These are phyloP conservation scores for Danio albolineatus DNA, from an alignment of 2,797 vertebrate species.

Conservation along the genomic window DNA sequence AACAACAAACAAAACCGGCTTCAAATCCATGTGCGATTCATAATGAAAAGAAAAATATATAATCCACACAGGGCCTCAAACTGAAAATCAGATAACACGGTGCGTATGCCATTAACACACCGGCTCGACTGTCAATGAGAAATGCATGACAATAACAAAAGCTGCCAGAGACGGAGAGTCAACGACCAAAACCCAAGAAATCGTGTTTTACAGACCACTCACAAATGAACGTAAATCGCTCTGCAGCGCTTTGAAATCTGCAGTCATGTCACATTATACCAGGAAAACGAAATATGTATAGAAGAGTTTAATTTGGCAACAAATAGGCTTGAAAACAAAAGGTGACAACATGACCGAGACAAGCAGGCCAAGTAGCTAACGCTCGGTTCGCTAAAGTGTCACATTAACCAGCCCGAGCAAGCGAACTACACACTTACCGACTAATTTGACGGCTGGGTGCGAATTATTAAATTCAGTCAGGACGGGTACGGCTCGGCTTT, in stretches of 20 bases:
- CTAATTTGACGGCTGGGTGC: constrained; percentile 28
- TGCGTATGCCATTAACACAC: background rate
- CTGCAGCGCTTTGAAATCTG: background rate
- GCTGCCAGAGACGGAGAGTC: constrained; percentile 10
- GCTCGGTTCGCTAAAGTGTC: constrained; percentile 38
- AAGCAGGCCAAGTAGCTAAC: constrained; percentile 47
- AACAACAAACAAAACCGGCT: background rate
- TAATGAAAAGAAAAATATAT: background rate
- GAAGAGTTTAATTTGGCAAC: background rate
- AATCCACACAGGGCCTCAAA: background rate
- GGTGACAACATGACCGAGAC: constrained; percentile 42
- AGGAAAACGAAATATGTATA: background rate
- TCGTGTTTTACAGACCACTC: background rate
- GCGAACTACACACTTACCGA: constrained; percentile 35
- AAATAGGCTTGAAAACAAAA: constrained; percentile 10
- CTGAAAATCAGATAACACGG: background rate
- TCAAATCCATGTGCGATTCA: background rate
- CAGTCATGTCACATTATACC: background rate
- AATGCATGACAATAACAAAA: constrained; percentile 34
- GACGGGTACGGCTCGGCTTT: background rate
- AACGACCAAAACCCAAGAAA: background rate
- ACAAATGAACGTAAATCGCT: background rate
- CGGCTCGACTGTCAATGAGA: background rate
- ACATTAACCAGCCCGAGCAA: constrained; percentile 24
- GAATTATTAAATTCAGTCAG: constrained; percentile 1